Base-by-base conservation (phyloP, 2,888 invertebrate species). In the Serripes groenlandicus region DNA sequence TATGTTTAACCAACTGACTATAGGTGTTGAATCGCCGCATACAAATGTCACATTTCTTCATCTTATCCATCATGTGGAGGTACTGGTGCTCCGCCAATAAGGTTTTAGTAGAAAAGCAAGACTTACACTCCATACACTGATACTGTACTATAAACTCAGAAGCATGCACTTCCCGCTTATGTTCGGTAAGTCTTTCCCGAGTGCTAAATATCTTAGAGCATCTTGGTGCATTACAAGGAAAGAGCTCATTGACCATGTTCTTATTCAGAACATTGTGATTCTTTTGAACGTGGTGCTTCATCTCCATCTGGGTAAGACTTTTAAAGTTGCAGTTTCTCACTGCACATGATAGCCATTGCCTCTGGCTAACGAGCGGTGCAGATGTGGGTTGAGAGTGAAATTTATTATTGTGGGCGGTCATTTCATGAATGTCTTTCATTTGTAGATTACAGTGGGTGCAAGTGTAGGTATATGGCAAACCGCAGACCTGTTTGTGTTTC, bases 101-200 rank as follows among this genome's bases (percentile, higher is more conserved):
- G 5, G 83, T 83, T 68, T 86, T 86, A 37, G 75, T 83, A 5
- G 86, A 86, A 35, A 71, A 86, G 28, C 86, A 86, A 11, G 49
- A 78, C 66, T 83, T 86, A 52, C 86, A 86, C 64, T 86, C 86
- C 72, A 81, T 81, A 35, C 86, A 86, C 28, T 86, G 86, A 64
- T 86, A 86, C 56, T 86, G 86, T 18, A 86, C 86, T 5, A 86
- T 86, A 68, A 86, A 86, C 66, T 86, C 86, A 11, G 79, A 82
- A 1, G 83, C 81, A 34, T 83, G 86, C 0, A 62, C 78, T 30
- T 76, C 75, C 23, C 81, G 83, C 54, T 83, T 80, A 58, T 86
- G 86, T 58, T 86, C 81, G 3, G 34, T 78, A 18, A 86, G 64
- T 30, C 72, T 26, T 28, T 83, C 83, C 28, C 80, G 69, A 9